These are phyloP conservation scores for Sphinx pinastri DNA, from an alignment of 2,888 invertebrate species.

Conservation along the genomic window DNA sequence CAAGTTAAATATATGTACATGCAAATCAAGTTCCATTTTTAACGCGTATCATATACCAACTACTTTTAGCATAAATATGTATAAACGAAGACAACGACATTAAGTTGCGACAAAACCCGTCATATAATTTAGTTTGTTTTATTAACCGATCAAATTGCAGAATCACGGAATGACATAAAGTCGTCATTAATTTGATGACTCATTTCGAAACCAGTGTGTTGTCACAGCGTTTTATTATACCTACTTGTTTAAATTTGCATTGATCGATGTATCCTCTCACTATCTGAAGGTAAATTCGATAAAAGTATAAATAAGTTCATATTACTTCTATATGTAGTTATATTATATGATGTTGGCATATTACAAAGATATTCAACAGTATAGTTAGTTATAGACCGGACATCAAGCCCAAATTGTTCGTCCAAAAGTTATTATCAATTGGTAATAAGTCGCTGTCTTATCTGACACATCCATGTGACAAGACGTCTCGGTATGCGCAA, in stretches of 20 bases:
- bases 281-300: constrained; percentile 1
- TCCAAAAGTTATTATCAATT: no score
- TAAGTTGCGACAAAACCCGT: constrained; percentile 16
- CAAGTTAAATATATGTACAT: no score
- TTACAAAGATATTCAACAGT: no score
- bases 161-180: constrained; percentile 25
- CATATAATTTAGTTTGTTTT: constrained; percentile 23
- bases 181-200: constrained; percentile 22
- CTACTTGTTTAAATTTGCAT: constrained; percentile 14
- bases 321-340: background rate
- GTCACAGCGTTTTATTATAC: constrained; percentile 21
- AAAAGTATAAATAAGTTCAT: background rate
- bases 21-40: no score
- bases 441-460: no score
- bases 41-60: no score
- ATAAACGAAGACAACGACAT: constrained; percentile 11
- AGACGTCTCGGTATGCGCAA: no score
- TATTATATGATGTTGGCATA: background rate
- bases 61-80: background rate
- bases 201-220: constrained; percentile 20
- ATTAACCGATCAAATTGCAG: constrained; percentile 24
- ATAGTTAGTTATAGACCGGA: no score
- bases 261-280: constrained; percentile 15
- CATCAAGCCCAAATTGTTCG: no score
- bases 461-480: no score